Evolutionary conservation across 2,888 invertebrate genomes (phyloP), one percentile per base, ranked within the genome.

Genomic region (Dermolepida albohirtum): DNA sequence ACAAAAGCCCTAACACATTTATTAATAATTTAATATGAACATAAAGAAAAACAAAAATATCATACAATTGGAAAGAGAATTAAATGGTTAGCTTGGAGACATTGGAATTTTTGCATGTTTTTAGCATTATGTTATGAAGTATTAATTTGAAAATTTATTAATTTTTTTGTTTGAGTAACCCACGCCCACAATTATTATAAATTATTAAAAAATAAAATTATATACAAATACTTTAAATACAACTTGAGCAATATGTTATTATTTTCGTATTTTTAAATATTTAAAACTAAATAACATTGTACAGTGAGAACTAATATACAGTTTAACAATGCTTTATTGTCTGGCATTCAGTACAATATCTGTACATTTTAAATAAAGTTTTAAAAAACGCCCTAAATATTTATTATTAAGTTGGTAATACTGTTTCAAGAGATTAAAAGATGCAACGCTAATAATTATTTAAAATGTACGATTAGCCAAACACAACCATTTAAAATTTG

Each of bases 281-380:
- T 50, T 64, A 64, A 14, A 71, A 69, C 62, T 67, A 65, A 69
- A 68, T 65, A 68, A 65, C 65, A 71, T 71, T 47, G 52, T 69
- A 71, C 67, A 71, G 50, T 50, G 62, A 54, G 39, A 64, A 69
- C 68, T 68, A 71, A 72, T 73, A 68, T 74, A 74, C 71, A 75
- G 69, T 72, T 66, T 72, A 74, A 75, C 72, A 73, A 72, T 71
- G 71, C 69, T 67, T 79, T 80, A 80, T 80, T 80, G 80, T 80
- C 79, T 78, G 78, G 79, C 79, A 78, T 77, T 79, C 77, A 78
- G 77, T 78, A 76, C 76, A 73, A 74, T 75, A 72, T 71, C 71
- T 51, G 72, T 73, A 75, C 73, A 75, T 73, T 74, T 74, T 70
- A 72, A 74, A 73, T 73, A 75, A 71, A 59, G 16, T 27, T 39